Evolutionary conservation across 2,888 invertebrate species (phyloP).

Genomic region (Pandemis corylana): DNA sequence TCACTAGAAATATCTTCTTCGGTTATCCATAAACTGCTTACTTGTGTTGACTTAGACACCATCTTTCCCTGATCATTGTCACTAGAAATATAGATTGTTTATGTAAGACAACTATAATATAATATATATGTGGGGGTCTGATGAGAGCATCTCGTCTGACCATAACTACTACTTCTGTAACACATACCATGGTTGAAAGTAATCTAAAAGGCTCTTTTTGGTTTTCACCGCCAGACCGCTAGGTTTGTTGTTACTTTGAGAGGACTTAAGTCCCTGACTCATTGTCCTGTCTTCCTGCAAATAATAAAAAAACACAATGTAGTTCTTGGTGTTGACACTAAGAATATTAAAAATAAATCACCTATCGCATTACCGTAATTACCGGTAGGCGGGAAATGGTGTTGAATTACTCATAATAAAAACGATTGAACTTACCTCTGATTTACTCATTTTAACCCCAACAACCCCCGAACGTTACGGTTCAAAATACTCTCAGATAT

Average conservation of each 20-base stretch:
- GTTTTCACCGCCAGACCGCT: slow-evolving; percentile 13
- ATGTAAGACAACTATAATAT: not conserved
- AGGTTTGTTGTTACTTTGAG: slow-evolving; percentile 20
- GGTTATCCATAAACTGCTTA: slow-evolving; percentile 45
- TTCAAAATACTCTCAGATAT: not conserved
- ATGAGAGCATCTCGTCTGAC: no score
- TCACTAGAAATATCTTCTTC: slow-evolving; percentile 44
- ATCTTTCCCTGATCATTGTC: slow-evolving; percentile 39
- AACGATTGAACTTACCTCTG: slow-evolving; percentile 15
- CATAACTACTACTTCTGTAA: not conserved
- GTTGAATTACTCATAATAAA: not conserved
- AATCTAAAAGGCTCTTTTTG: slow-evolving; percentile 42
- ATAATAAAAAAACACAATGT: not conserved
- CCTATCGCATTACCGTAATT: not conserved
- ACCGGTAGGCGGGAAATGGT: not conserved
- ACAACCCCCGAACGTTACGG: not conserved
- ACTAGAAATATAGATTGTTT: slow-evolving; percentile 11
- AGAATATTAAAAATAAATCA: not conserved
- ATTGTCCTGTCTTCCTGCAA: slow-evolving; percentile 25
- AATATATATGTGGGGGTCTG: no score
- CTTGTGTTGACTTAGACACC: slow-evolving; percentile 48
- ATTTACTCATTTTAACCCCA: slow-evolving; percentile 22
- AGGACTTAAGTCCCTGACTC: slow-evolving; percentile 25
- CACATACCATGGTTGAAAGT: slow-evolving; percentile 42
- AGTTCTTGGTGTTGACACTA: not conserved